These are phyloP conservation scores for Linepithema humile DNA, from an alignment of 1,140 invertebrate species.

Conservation along the genomic window DNA sequence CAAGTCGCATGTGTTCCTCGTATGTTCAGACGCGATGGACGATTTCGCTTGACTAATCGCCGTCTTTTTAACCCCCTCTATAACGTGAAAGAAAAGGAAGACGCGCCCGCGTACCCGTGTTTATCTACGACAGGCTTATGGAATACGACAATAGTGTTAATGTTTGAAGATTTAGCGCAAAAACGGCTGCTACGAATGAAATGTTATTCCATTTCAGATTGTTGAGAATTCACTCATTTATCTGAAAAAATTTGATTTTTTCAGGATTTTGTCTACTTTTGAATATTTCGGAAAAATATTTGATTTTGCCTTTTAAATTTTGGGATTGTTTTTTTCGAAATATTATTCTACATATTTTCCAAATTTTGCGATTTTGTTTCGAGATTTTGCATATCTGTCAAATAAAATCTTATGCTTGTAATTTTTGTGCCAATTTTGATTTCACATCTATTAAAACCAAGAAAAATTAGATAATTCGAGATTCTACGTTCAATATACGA, in stretches of 20 bases:
- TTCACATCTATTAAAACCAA: too few relatives aligned
- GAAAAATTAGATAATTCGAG: background rate
- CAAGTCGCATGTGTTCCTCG: constrained; percentile 82
- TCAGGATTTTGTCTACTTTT: background rate
- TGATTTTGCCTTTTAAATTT: background rate
- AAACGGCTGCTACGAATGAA: constrained; percentile 1
- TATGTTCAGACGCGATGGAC: constrained; percentile 84
- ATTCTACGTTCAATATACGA: background rate
- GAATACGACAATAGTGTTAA: constrained; percentile 4
- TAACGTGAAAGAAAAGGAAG: constrained; percentile 26
- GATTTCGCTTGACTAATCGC: constrained; percentile 84
- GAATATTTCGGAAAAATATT: too few relatives aligned
- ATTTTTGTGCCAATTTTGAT: background rate
- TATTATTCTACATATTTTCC: background rate
- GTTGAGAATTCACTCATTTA: background rate
- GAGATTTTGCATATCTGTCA: background rate
- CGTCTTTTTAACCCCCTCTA: constrained; percentile 72
- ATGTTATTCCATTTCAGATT: background rate
- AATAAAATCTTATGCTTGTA: background rate
- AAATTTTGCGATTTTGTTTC: background rate
- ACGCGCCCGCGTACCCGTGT: constrained; percentile 34
- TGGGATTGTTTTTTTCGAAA: background rate
- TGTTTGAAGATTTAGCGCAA: background rate
- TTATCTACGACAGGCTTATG: constrained; percentile 47
- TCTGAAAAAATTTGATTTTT: background rate